Evolutionary conservation across 2,113 vertebrate genomes (phyloP).

Genomic region (Oreotrochilus melanogaster): DNA sequence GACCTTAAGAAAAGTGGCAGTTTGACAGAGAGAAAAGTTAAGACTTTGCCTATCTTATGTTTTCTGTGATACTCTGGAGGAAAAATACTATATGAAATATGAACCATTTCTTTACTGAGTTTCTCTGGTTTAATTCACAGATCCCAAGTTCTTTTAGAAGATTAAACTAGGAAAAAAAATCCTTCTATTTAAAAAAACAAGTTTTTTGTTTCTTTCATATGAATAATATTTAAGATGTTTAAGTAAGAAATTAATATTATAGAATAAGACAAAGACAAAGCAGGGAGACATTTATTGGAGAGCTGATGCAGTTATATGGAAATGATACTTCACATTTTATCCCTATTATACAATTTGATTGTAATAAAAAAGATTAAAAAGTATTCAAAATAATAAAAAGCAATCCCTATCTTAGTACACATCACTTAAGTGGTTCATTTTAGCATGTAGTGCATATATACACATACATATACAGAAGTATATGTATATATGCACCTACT

Average conservation of each 20-base stretch:
- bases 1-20: neutral
- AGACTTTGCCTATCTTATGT: neutral
- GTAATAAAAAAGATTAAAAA: neutral
- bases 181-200: neutral
- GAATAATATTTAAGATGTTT: neutral
- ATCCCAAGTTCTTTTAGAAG: neutral
- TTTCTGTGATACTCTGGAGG: neutral
- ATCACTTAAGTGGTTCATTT: neutral
- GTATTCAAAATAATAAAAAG: neutral
- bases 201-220: neutral
- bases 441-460: neutral
- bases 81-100: neutral
- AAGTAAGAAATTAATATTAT: neutral
- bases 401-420: neutral
- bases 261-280: neutral
- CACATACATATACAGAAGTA: neutral
- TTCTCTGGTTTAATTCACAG: neutral
- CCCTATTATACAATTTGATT: neutral
- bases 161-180: neutral
- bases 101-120: neutral
- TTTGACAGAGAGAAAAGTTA: neutral
- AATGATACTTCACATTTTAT: neutral
- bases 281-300: neutral
- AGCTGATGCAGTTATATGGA: neutral
- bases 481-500: too few species aligned